phyloP scores from a whole-genome alignment of 1,140 invertebrate genomes.

The Mycetomoellerius zeteki region DNA sequence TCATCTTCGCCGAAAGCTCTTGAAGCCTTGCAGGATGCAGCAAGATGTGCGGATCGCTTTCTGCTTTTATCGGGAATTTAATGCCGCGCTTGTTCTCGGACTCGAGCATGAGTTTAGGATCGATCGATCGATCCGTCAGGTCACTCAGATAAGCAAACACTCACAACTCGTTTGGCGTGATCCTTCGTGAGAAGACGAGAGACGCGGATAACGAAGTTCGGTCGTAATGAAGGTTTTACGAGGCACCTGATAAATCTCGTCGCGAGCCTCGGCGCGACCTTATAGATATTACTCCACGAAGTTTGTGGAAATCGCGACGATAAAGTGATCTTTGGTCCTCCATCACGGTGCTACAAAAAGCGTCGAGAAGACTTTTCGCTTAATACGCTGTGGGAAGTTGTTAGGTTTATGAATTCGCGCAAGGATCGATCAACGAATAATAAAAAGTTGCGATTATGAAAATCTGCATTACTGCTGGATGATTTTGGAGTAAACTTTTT shows the following conservation, averaged over 20 bases:
- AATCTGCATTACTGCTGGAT: neutral
- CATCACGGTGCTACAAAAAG: conserved; percentile 18
- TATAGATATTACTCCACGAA: conserved; percentile 58
- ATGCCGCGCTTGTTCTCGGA: conserved; percentile 61
- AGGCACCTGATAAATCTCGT: conserved; percentile 48
- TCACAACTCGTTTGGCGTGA: conserved; percentile 52
- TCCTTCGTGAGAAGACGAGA: conserved; percentile 19
- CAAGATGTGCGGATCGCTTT: conserved; percentile 61
- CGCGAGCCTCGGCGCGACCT: conserved; percentile 35
- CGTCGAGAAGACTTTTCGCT: conserved; percentile 38
- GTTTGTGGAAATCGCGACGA: conserved; percentile 52
- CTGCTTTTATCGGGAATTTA: conserved; percentile 76
- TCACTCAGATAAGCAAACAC: conserved; percentile 69
- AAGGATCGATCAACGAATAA: conserved; percentile 18
- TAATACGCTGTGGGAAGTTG: conserved; percentile 27
- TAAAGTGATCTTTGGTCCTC: conserved; percentile 52
- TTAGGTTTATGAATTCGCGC: conserved; percentile 38
- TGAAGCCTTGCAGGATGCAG: conserved; percentile 44
- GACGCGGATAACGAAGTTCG: conserved; percentile 58
- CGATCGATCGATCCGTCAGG: conserved; percentile 70
- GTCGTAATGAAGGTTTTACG: conserved; percentile 59
- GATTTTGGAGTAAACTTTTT: conserved; percentile 1
- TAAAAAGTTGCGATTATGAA: conserved; percentile 35
- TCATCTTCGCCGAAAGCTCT: conserved; percentile 73
- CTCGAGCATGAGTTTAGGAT: conserved; percentile 25